These are phyloP conservation scores for Danio kyathit DNA, from an alignment of 2,797 vertebrate species.

Conservation along the genomic window DNA sequence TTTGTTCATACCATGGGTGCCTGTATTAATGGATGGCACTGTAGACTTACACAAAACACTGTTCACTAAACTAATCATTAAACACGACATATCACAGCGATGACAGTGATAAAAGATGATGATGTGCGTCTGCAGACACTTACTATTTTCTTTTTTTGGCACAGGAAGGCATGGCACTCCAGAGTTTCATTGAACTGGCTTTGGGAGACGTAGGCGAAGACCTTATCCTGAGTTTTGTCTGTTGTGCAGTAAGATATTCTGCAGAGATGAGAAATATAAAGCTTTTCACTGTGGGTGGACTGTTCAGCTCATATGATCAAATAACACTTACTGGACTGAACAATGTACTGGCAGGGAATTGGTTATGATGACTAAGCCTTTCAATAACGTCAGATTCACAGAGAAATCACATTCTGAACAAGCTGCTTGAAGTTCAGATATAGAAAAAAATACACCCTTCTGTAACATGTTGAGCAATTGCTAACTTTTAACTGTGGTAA, in stretches of 20 bases:
- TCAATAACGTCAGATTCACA: background rate
- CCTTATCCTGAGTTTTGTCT: conserved; percentile 95
- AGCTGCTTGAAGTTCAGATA: background rate
- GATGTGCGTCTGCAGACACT: conserved; percentile 63
- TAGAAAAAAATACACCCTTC: background rate
- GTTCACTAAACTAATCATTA: too few relatives aligned
- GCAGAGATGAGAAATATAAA: conserved; percentile 47
- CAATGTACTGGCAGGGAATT: background rate
- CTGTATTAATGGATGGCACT: too few relatives aligned
- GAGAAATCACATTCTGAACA: background rate
- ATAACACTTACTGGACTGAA: background rate
- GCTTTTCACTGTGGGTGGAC: background rate
- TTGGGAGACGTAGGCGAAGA: conserved; percentile 92
- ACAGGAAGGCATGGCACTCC: conserved; percentile 93
- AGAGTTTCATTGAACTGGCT: conserved; percentile 88
- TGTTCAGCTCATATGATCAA: background rate
- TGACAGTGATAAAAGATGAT: background rate
- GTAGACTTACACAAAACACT: too few relatives aligned
- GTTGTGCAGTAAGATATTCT: conserved; percentile 96
- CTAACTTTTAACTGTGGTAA: background rate
- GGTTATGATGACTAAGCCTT: too few relatives aligned
- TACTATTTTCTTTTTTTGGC: conserved; percentile 94
- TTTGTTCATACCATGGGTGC: too few relatives aligned
- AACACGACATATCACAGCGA: too few relatives aligned
- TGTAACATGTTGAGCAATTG: background rate